Conservation (phyloP, 2,888 invertebrate genomes). For the Conchocele bisecta region DNA sequence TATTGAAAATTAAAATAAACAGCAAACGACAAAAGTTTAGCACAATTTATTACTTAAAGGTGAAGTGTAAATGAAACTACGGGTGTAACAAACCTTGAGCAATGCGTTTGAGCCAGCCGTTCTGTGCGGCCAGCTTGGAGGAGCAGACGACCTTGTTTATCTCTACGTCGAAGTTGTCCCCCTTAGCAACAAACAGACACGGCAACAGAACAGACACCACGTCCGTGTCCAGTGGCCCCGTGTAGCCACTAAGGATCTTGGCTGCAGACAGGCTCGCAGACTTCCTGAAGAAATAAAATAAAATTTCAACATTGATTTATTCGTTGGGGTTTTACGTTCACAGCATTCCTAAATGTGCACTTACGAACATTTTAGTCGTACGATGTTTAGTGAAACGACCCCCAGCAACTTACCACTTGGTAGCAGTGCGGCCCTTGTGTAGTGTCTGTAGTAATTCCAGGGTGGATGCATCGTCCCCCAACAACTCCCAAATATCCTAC, state of each 20-base stretch:
- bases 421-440: no score
- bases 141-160: constrained; percentile 26
- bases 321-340: no score
- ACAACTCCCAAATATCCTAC: constrained; percentile 49
- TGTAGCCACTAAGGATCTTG: constrained; percentile 30
- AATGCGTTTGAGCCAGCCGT: constrained; percentile 18
- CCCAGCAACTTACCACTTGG: no score
- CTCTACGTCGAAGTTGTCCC: neutral
- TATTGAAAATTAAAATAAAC: no score
- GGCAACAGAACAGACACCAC: constrained; percentile 34
- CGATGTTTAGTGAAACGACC: no score
- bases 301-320: no score
- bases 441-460: constrained; percentile 25
- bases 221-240: constrained; percentile 20
- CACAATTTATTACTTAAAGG: no score
- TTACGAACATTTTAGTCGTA: no score
- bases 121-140: constrained; percentile 20
- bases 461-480: constrained; percentile 36
- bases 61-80: no score
- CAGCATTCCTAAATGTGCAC: no score
- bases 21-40: no score
- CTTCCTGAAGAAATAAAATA: no score
- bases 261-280: constrained; percentile 28
- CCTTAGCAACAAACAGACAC: constrained; percentile 30
- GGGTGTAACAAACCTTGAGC: constrained; percentile 49